Evolutionary conservation across 2,888 invertebrate genomes (phyloP).

Genomic region (Lamellibrachia satsuma): DNA sequence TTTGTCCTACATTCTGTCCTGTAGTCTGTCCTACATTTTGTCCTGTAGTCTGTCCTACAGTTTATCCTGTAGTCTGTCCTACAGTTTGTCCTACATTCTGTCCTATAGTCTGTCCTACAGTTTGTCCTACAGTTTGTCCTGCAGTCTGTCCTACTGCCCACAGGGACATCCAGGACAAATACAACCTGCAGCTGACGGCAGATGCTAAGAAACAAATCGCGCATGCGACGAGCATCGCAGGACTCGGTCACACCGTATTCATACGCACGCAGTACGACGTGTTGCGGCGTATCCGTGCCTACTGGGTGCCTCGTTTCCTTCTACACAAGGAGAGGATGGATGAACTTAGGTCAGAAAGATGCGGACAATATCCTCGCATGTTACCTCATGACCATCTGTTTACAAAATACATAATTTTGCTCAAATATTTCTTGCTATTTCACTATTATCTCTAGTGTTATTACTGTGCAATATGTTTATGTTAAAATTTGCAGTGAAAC

Average conservation of each 20-base stretch:
- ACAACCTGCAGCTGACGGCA: constrained; percentile 59
- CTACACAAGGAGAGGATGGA: constrained; percentile 58
- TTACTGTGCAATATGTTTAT: too few species aligned
- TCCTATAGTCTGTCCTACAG: neutral
- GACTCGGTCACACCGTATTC: constrained; percentile 62
- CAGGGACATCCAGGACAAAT: constrained; percentile 65
- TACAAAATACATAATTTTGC: too few species aligned
- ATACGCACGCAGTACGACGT: constrained; percentile 65
- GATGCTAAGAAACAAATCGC: constrained; percentile 61
- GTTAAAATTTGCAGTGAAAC: too few species aligned
- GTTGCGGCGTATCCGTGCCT: constrained; percentile 61
- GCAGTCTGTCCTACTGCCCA: constrained; percentile 17
- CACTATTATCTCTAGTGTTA: too few species aligned
- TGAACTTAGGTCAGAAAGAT: constrained; percentile 40
- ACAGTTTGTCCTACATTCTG: too few species aligned
- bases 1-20: too few species aligned
- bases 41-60: too few species aligned
- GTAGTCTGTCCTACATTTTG: too few species aligned
- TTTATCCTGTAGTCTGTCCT: too few species aligned
- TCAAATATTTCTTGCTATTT: too few species aligned
- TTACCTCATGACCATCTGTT: too few species aligned
- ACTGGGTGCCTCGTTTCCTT: constrained; percentile 64
- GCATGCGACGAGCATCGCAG: constrained; percentile 53
- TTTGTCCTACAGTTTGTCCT: neutral
- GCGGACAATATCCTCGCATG: neutral